Base-by-base conservation (phyloP, 1,140 invertebrate genomes). In the Drosophila grimshawi region DNA sequence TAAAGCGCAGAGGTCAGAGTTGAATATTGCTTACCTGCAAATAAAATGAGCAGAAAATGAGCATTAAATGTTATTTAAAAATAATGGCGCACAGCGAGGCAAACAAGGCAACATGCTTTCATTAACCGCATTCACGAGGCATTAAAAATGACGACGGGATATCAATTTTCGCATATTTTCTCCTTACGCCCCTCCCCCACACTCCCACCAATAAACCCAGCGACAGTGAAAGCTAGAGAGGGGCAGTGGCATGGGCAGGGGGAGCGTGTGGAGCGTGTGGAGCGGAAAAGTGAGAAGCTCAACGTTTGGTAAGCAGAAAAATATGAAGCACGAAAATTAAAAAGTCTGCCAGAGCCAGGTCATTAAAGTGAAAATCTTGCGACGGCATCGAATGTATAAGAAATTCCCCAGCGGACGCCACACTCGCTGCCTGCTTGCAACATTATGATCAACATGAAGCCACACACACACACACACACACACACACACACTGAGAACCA, bases 271-370 rank as follows among this genome's bases (percentile, higher is more conserved):
- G 8, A 32, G 29, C n/a, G 49, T 10, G n/a, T 29, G 37, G 30
- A 3, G 8, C 3, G 11, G 19, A 39, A 51, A 55, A 48, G 52
- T 62, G 64, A 37, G 19, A 29, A 65, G 56, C 43, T 67, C 11
- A 30, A 39, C 39, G 37, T 59, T 56, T 27, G 39, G 67, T 83
- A 83, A 88, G 88, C 80, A 88, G 80, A 78, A 88, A 88, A 88
- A 62, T 88, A 88, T 88, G 83, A 86, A 83, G 76, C 35, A 80
- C 69, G 62, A 82, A 86, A 86, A 83, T 86, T 80, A 88, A 86
- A 86, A 88, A 88, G 75, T 66, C 71, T 82, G 76, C 56, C 65
- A 76, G 62, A 48, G 74, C 65, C 61, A 64, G 59, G 83, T 78
- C 83, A 88, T 88, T 83, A 83, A 80, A 88, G 77, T 67, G 64